A percentile compares a stretch with the other conserved stretches of the same genome.
phyloP scores from a whole-genome alignment of 2,113 vertebrate genomes.

The Symphodus melops region DNA sequence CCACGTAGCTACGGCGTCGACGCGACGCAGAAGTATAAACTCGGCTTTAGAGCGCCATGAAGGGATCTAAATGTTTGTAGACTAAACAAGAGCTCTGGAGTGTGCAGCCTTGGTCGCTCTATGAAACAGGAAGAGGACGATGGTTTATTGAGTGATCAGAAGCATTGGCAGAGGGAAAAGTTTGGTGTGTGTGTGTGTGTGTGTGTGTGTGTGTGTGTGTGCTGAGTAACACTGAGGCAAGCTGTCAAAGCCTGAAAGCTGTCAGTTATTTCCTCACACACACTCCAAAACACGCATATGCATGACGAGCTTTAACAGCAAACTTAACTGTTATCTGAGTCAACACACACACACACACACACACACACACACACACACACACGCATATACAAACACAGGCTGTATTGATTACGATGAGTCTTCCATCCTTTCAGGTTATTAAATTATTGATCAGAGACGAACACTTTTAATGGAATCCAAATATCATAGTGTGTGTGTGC shows the following conservation, averaged over 20 bases:
- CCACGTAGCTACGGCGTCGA: no score
- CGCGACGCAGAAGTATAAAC: no score
- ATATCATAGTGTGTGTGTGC: constrained; percentile 44
- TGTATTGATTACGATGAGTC: constrained; percentile 82
- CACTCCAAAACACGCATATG: constrained; percentile 9
- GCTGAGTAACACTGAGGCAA: constrained; percentile 1
- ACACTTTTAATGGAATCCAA: constrained; percentile 71
- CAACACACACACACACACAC: constrained; percentile 10
- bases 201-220: neutral
- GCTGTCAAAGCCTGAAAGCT: constrained; percentile 24
- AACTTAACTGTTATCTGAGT: constrained; percentile 25
- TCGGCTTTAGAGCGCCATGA: no score
- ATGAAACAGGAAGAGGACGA: no score
- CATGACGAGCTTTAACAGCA: neutral
- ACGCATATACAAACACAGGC: constrained; percentile 14
- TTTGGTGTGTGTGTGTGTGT: neutral
- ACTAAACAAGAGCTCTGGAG: no score
- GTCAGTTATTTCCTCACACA: constrained; percentile 22
- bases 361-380: constrained; percentile 21
- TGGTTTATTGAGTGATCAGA: no score
- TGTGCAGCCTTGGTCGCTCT: no score
- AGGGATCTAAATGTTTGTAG: no score
- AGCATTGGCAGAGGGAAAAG: no score
- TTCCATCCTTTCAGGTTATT: constrained; percentile 83
- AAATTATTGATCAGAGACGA: constrained; percentile 83